Base-by-base conservation (phyloP, 2,888 invertebrate species). In the Volucella inflata region DNA sequence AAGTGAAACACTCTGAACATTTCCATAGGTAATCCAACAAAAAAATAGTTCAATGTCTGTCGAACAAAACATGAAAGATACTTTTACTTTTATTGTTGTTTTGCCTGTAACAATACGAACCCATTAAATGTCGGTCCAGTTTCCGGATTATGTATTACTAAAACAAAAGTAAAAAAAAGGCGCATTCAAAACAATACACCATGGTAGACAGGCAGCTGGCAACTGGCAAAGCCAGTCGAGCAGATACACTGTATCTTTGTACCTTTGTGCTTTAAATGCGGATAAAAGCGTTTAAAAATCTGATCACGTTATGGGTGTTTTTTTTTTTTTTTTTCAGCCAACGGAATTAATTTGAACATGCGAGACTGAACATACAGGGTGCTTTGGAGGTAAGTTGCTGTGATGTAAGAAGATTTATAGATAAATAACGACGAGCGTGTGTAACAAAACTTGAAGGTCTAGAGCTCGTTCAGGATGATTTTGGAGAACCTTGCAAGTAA, bases 261-360 rank as follows among this genome's bases (percentile, higher is more conserved):
- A 46, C 12, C 46, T 46, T 11, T 51, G 9, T 59, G 42, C 10
- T 42, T 42, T 14, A 17, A 42, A 12, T 42, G 59, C 42, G 42
- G 11, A 44, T 62, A 12, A 62, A 14, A 14, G 46, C 14, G 16
- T 62, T 64, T 50, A 11, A 50, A 59, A 59, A 40, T 50, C 70
- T 16, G 70, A 59, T 59, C 70, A 59, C 70, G 70, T 71, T 59
- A 21, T 59, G 70, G 36, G 14, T 9, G 17, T 60, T 42, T n/a
- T n/a, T 60, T 44, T 44, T 44, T 10, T 46, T 70, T 57, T 12
- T 14, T 70, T 50, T 42, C 48, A 50, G 44, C 59, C 17, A 38
- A 40, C 11, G 38, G 21, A 71, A 21, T 50, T 59, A n/a, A 16
- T n/a, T 38, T 3, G 38, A 57, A 46, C 59, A 59, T 42, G 59